Evolutionary conservation across 2,888 invertebrate genomes (phyloP).

Genomic region (Melipona bicolor): DNA sequence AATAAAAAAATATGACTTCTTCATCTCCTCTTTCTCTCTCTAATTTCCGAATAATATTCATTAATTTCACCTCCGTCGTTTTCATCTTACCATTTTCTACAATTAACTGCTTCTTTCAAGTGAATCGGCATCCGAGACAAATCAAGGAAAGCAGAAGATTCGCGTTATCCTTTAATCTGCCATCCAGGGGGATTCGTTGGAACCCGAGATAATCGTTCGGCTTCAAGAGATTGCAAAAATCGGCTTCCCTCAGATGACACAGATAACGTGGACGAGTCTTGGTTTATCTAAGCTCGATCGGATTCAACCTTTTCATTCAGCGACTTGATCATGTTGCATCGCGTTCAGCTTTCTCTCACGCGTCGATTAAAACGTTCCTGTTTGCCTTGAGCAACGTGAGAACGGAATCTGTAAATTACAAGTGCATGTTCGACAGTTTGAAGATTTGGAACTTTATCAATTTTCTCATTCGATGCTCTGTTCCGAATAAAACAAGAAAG

Average conservation of each 20-base stretch:
- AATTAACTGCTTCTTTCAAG: background rate
- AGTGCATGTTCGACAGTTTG: background rate
- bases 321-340: constrained; percentile 6
- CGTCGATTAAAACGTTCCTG: background rate
- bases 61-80: too few species aligned
- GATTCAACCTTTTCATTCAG: background rate
- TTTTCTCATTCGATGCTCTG: constrained; percentile 2
- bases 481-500: constrained; percentile 23
- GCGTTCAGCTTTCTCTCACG: constrained; percentile 23
- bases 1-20: too few species aligned
- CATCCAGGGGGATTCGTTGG: constrained; percentile 1
- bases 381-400: too few species aligned
- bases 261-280: constrained; percentile 14
- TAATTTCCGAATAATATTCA: too few species aligned
- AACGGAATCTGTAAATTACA: background rate
- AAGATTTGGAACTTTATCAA: background rate
- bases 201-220: constrained; percentile 6
- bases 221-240: background rate
- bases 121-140: background rate
- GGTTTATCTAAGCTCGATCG: constrained; percentile 28
- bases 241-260: constrained; percentile 6
- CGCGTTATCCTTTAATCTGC: background rate
- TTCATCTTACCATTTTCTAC: background rate
- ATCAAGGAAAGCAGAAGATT: background rate
- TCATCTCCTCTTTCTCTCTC: too few species aligned